A percentile compares a stretch with the other conserved stretches of the same genome.
Evolutionary conservation across 2,888 invertebrate species (phyloP).

Genomic region (Acanthosepion lycidas): DNA sequence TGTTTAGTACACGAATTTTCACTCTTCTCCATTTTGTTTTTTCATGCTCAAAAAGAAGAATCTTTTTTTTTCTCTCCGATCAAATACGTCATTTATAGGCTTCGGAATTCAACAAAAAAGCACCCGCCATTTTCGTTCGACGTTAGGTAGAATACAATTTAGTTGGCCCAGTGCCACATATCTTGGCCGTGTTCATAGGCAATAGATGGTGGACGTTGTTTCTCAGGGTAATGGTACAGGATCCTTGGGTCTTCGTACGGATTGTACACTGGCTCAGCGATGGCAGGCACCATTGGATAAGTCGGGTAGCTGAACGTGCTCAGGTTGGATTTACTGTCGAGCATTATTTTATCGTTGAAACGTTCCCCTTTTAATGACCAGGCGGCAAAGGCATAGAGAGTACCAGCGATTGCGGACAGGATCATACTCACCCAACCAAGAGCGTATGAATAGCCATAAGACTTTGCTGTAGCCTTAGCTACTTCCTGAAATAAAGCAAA

Average conservation of each 20-base stretch:
- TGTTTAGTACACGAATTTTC: neutral
- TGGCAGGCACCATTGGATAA: conserved; percentile 18
- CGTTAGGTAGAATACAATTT: neutral
- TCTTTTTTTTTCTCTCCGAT: neutral
- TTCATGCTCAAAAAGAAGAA: no score
- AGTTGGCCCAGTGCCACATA: neutral
- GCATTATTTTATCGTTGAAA: conserved; percentile 57
- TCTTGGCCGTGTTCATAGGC: neutral
- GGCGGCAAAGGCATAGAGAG: conserved; percentile 68
- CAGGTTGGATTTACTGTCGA: conserved; percentile 25
- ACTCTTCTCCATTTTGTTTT: neutral
- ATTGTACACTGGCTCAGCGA: neutral
- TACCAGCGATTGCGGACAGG: conserved; percentile 64
- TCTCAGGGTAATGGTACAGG: neutral
- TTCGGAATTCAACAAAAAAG: neutral
- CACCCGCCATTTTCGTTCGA: neutral
- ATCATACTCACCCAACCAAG: conserved; percentile 70
- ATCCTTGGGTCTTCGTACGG: conserved; percentile 37
- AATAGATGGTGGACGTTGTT: neutral
- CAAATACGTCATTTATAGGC: neutral
- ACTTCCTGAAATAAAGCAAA: conserved; percentile 56
- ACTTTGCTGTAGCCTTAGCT: conserved; percentile 57
- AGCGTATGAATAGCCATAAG: conserved; percentile 70
- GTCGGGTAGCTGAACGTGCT: neutral
- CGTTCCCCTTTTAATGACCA: conserved; percentile 64